Percentiles rank a stretch among this genome's conserved stretches.
Conservation (phyloP, 2,797 vertebrate species). For the Adelosebastes latens region DNA sequence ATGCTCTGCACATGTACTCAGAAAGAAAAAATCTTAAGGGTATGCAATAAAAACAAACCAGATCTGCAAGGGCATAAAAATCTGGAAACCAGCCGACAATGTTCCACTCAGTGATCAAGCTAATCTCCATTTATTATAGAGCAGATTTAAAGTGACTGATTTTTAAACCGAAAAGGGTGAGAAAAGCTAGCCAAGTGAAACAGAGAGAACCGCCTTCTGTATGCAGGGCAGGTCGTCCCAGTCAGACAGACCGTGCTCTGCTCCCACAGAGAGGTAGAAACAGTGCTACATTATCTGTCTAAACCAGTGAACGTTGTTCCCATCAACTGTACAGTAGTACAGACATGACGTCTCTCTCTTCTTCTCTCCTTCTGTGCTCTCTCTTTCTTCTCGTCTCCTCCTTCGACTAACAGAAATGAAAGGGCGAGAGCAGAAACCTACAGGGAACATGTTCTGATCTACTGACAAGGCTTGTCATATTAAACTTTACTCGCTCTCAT, state of each 20-base stretch:
- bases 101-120: conserved; percentile 35
- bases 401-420: not conserved
- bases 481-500: not conserved
- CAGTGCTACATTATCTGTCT: not conserved
- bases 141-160: conserved; percentile 6
- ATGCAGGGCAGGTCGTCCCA: conserved; percentile 33
- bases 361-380: not conserved
- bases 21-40: not conserved
- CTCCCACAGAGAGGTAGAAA: conserved; percentile 23
- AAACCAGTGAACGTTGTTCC: conserved; percentile 4
- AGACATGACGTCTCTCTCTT: not conserved
- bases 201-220: conserved; percentile 21
- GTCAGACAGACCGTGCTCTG: not conserved
- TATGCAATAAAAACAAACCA: not conserved
- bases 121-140: conserved; percentile 23
- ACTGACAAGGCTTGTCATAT: conserved; percentile 17
- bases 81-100: not conserved
- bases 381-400: conserved; percentile 4
- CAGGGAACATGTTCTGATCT: conserved; percentile 23
- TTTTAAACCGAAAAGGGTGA: not conserved
- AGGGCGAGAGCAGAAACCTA: conserved; percentile 9
- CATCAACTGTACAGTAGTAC: not conserved
- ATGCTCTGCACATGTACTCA: not conserved
- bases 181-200: conserved; percentile 20
- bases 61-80: not conserved